Evolutionary conservation across 1,140 invertebrate genomes (phyloP).

Genomic region (Ostrea edulis): DNA sequence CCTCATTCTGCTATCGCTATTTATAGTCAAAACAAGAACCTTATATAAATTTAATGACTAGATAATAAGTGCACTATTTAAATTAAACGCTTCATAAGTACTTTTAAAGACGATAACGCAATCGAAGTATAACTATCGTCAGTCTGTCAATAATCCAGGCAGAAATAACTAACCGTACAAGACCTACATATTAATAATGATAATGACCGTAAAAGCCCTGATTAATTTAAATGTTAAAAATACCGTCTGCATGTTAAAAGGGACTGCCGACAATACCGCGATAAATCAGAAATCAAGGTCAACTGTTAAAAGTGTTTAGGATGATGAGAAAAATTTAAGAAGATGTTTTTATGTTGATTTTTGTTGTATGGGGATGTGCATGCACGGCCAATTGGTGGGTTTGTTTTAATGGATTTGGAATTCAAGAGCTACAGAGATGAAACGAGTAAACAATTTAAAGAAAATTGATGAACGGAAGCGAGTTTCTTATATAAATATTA

Average conservation of each 20-base stretch:
- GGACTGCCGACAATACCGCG: neutral
- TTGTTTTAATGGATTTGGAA: neutral
- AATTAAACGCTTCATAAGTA: neutral
- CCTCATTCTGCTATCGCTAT: neutral
- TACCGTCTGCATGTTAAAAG: constrained; percentile 15
- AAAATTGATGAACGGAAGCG: neutral
- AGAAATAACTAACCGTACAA: neutral
- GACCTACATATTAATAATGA: constrained; percentile 16
- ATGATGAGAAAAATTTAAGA: neutral
- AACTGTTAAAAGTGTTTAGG: neutral
- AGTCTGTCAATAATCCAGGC: neutral
- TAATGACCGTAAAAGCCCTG: neutral
- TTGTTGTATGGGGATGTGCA: neutral
- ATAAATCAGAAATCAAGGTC: constrained; percentile 24
- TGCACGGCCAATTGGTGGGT: neutral
- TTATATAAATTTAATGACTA: neutral
- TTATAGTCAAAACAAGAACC: neutral
- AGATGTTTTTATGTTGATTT: neutral
- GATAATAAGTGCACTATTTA: neutral
- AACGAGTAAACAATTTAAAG: neutral
- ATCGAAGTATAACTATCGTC: neutral
- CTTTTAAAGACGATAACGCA: neutral
- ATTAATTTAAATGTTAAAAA: constrained; percentile 21
- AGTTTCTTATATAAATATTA: constrained; percentile 21
- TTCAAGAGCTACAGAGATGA: neutral